Evolutionary conservation across 2,888 invertebrate species (phyloP), one percentile per base, ranked within the genome.

Genomic region (Helleia helle): DNA sequence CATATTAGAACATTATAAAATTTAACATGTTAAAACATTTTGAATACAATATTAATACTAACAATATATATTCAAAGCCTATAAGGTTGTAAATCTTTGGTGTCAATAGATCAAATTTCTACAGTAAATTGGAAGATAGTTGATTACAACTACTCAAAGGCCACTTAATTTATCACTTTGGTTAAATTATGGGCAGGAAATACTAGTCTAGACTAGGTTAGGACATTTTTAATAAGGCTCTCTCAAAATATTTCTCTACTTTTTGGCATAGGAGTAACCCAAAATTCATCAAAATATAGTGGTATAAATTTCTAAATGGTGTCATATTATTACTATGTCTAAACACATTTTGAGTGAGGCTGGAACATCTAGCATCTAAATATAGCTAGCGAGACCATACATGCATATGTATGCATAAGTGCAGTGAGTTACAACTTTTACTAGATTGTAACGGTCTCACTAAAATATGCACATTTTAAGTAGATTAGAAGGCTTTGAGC

Each of bases 91-190:
- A 55, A 52, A 52, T 46, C 36, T 50, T 51, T 53, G 46, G 44
- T 46, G 38, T 46, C 36, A 31, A 41, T 39, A 43, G 39, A 12
- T 28, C 38, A 39, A 22, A 36, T 2, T 38, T 50, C 64, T 69
- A 69, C 59, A 54, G 59, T 56, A 71, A 59, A 69, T 69, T 76
- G 69, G 69, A 71, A 75, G 70, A 68, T 58, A 59, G 48, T 47
- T 45, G 51, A n/a, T 60, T 61, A 58, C 56, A 52, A 57, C 51
- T 55, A 63, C 49, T 59, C 55, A 62, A 80, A 80, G 79, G 79
- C 77, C 79, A 76, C 79, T 38, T 47, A 38, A 36, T 59, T 59
- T 74, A 77, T 79, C 76, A 79, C 77, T 66, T 65, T 45, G 38
- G 47, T 43, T 42, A 41, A 40, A 42, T 40, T 34, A 15, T 26